Base-by-base conservation (phyloP, 2,888 invertebrate species). In the Acheta domesticus region DNA sequence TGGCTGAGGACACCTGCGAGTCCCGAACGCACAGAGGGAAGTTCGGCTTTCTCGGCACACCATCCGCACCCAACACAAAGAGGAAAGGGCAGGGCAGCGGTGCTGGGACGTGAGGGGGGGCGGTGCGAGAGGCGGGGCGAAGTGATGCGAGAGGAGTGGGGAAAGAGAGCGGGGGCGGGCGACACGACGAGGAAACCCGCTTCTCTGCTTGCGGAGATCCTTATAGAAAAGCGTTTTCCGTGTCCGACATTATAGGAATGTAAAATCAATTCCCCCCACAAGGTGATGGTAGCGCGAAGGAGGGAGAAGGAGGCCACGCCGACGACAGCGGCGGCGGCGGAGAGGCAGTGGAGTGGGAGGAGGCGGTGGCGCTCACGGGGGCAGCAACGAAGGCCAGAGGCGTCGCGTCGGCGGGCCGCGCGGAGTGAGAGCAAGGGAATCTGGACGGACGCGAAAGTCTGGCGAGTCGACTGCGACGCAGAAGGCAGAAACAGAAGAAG, bases 191-290 rank as follows among this genome's bases (percentile, higher is more conserved):
- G 62, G 16, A 12, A 62, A 62, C 62, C 62, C n/a, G 62, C 62
- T 62, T 62, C 62, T n/a, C n/a, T 62, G n/a, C 62, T 62, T 62
- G 62, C 62, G 62, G 62, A 36, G 62, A 62, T 62, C 62, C 62
- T 62, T 62, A 62, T 62, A 62, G 62, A 62, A 62, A 62, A 62
- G 62, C 62, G 62, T 62, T 62, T 62, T 62, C 62, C 62, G 62
- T 62, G 62, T 62, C 62, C n/a, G 62, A 62, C 62, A 62, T 62
- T 62, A 62, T 62, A 62, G 62, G 62, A 62, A 62, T 62, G 62
- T 62, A 62, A 62, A 62, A 62, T 62, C 62, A 62, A 62, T 62
- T 62, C 62, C 62, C 36, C 62, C 14, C 62, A 62, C 62, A 12
- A 14, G 14, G 62, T n/a, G 62, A 62, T 14, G 62, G 62, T 62